Conservation (phyloP, 2,797 vertebrate genomes). For the Enteromius mattozi region DNA sequence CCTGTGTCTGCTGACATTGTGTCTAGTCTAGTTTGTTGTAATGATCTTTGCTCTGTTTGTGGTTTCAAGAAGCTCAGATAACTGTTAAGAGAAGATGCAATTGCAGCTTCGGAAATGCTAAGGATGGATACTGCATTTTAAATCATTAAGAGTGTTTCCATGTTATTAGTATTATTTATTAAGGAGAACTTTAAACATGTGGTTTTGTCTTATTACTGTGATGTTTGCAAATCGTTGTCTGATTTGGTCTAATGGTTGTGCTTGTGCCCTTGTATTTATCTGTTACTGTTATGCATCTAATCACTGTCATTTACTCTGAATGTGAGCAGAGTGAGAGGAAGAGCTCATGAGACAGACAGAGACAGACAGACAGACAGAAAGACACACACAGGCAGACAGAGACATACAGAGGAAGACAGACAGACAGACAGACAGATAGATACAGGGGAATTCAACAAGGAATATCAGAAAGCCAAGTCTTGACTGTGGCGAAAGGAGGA, state of each 20-base stretch:
- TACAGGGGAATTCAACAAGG: too few species aligned
- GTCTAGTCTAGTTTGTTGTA: not conserved
- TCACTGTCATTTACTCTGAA: constrained; percentile 31
- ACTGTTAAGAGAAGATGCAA: not conserved
- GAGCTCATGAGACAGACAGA: not conserved
- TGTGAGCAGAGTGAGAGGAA: not conserved
- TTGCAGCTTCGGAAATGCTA: not conserved
- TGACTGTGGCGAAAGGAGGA: not conserved
- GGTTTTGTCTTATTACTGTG: not conserved
- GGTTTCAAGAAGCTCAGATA: not conserved
- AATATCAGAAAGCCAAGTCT: too few species aligned
- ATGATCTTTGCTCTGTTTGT: not conserved
- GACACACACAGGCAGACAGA: not conserved
- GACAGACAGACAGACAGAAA: not conserved
- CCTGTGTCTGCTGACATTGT: not conserved
- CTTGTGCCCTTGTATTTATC: constrained; percentile 8
- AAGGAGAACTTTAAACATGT: not conserved
- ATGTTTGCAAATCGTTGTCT: not conserved
- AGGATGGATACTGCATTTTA: not conserved
- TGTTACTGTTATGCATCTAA: not conserved
- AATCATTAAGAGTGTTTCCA: not conserved
- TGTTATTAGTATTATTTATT: constrained; percentile 1
- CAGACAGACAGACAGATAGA: not conserved
- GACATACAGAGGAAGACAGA: not conserved
- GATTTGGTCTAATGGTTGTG: not conserved